These are phyloP conservation scores for Corvus moneduloides DNA, from an alignment of 2,113 vertebrate species.

Conservation along the genomic window DNA sequence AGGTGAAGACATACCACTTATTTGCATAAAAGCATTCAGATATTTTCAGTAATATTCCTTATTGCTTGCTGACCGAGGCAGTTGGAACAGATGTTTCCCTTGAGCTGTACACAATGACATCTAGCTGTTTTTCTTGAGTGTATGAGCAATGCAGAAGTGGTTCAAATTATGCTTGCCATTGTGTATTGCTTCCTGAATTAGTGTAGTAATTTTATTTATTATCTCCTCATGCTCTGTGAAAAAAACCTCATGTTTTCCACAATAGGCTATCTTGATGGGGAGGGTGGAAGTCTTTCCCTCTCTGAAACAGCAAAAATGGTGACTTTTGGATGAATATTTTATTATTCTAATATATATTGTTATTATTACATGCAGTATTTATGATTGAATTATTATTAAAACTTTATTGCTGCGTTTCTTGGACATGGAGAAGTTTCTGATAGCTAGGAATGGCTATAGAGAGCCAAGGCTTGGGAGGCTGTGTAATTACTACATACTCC, in stretches of 20 bases:
- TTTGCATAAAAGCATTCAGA: slow-evolving; percentile 1
- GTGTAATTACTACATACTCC: slow-evolving; percentile 27
- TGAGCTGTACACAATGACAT: slow-evolving; percentile 12
- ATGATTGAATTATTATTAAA: slow-evolving; percentile 20
- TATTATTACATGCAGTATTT: neutral
- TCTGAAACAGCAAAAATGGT: neutral
- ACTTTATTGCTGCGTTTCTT: slow-evolving; percentile 41
- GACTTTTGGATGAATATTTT: slow-evolving; percentile 29
- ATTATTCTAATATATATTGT: neutral
- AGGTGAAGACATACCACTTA: neutral
- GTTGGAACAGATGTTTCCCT: slow-evolving; percentile 38
- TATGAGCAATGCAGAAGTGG: slow-evolving; percentile 16
- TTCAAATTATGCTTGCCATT: slow-evolving; percentile 34
- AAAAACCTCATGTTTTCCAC: neutral
- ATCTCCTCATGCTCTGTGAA: neutral
- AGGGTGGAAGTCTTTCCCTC: neutral
- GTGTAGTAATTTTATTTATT: slow-evolving; percentile 32
- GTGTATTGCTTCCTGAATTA: slow-evolving; percentile 48
- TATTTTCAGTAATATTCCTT: slow-evolving; percentile 11
- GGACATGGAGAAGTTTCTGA: slow-evolving; percentile 25
- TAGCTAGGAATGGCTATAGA: slow-evolving; percentile 12
- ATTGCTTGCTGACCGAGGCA: slow-evolving; percentile 30
- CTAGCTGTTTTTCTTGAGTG: slow-evolving; percentile 7
- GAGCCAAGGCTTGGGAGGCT: slow-evolving; percentile 45
- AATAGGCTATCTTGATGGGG: neutral